Evolutionary conservation across 2,888 invertebrate species (phyloP).

Genomic region (Halocaridina rubra): DNA sequence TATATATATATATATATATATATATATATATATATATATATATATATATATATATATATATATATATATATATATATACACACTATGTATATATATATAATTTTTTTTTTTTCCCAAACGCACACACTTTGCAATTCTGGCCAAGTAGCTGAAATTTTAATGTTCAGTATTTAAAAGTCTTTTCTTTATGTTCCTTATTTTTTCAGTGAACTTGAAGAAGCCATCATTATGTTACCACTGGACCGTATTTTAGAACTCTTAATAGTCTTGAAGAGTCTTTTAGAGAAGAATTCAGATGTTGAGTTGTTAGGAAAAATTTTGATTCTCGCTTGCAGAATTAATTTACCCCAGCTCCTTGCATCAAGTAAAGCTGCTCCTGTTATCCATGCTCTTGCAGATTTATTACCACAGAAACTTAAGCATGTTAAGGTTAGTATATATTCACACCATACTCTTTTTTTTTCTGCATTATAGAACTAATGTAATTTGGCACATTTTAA

Average conservation of each 20-base stretch:
- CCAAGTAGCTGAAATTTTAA: no score
- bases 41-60: no score
- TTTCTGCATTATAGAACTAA: background rate
- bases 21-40: no score
- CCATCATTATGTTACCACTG: slow-evolving; percentile 87
- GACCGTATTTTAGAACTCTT: slow-evolving; percentile 83
- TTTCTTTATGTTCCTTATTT: no score
- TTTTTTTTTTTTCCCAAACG: no score
- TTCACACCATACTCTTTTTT: background rate
- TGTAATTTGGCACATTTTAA: background rate
- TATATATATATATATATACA: no score
- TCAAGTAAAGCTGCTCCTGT: slow-evolving; percentile 29
- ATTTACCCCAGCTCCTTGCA: slow-evolving; percentile 65
- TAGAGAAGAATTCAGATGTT: slow-evolving; percentile 77
- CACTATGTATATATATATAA: no score
- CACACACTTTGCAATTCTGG: no score
- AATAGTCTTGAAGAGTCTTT: slow-evolving; percentile 77
- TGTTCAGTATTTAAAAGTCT: no score
- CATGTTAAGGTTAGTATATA: slow-evolving; percentile 13
- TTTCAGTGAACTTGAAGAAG: slow-evolving; percentile 93
- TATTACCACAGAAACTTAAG: slow-evolving; percentile 25
- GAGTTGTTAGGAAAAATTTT: slow-evolving; percentile 84
- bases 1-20: no score
- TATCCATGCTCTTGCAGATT: slow-evolving; percentile 25
- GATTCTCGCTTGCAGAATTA: slow-evolving; percentile 74